Base-by-base conservation (phyloP, 2,888 invertebrate genomes). In the Drosophila kanekoi region DNA sequence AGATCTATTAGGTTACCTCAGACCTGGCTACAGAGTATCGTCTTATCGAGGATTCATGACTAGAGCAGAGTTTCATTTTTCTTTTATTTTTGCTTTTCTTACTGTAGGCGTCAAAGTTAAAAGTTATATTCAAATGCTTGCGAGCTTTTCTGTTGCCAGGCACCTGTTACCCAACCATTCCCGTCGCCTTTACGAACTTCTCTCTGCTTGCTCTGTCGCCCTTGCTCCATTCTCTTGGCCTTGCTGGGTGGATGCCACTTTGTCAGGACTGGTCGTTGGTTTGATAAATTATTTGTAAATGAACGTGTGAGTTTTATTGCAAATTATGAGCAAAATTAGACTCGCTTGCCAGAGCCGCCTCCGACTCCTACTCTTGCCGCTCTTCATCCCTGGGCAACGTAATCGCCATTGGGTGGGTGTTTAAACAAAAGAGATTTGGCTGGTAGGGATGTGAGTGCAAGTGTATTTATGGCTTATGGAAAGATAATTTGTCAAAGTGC, bases 201-300 rank as follows among this genome's bases (percentile, higher is more conserved):
- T 2, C 11, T 20, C 20, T 43, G 13, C 32, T 16, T 33, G 49
- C 56, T 48, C 54, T 37, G 44, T 44, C 14, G 5, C 23, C 1
- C 23, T 5, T 23, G 23, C 23, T 23, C 23, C 23, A 5, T 23
- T 23, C 23, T 23, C 1, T 37, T 52, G 62, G n/a, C 38, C 56
- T 52, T 57, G 38, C 48, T 38, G 43, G 59, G 23, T 16, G 32
- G 18, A 38, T 53, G 44, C n/a, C 53, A 57, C 37, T 64, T 54
- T 71, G 72, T 52, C 49, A 38, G 52, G 13, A 18, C 33, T 35
- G 41, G 44, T 58, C 40, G 63, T 28, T 59, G 59, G 33, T 84
- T 75, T 87, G 85, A 81, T 81, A 85, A 81, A 81, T 85, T 82
- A 79, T 85, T 81, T 87, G 87, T 72, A 81, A 81, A 85, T 81